These are phyloP conservation scores for Nothobranchius kuhntae DNA, from an alignment of 2,113 vertebrate genomes.

Conservation along the genomic window DNA sequence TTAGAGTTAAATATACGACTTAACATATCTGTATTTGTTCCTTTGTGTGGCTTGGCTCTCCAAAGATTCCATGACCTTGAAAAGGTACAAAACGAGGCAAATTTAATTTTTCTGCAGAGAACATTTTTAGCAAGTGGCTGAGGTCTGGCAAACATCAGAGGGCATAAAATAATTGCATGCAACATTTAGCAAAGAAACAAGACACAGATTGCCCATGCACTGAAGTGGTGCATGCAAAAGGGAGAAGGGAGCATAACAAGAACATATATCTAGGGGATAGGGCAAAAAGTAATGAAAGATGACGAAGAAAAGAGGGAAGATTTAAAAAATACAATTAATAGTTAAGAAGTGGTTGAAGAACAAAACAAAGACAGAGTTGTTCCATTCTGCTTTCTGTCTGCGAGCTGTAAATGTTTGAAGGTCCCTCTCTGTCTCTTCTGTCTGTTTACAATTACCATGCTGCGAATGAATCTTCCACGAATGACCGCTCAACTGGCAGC, in stretches of 20 bases:
- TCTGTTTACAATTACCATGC: constrained; percentile 85
- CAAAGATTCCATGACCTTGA: neutral
- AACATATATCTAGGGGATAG: neutral
- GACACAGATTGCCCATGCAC: constrained; percentile 30
- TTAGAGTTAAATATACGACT: neutral
- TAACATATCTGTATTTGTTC: constrained; percentile 4
- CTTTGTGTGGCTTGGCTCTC: neutral
- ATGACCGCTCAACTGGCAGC: constrained; percentile 83
- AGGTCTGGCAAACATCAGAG: constrained; percentile 26
- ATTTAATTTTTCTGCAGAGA: constrained; percentile 33
- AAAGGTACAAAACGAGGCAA: constrained; percentile 9
- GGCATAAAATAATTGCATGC: constrained; percentile 37
- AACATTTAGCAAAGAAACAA: constrained; percentile 47
- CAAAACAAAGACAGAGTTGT: constrained; percentile 17
- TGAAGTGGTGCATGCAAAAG: constrained; percentile 33
- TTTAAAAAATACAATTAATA: neutral
- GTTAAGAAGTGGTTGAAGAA: constrained; percentile 14
- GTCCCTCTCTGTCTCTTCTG: constrained; percentile 42
- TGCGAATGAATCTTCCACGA: constrained; percentile 86
- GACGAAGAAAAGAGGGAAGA: constrained; percentile 17
- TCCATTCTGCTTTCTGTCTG: constrained; percentile 43
- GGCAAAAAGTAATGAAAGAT: constrained; percentile 37
- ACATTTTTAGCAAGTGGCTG: constrained; percentile 15
- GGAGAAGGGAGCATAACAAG: neutral
- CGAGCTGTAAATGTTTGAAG: constrained; percentile 28